These are phyloP conservation scores for Hypomesus transpacificus DNA, from an alignment of 2,113 vertebrate genomes.

Conservation along the genomic window DNA sequence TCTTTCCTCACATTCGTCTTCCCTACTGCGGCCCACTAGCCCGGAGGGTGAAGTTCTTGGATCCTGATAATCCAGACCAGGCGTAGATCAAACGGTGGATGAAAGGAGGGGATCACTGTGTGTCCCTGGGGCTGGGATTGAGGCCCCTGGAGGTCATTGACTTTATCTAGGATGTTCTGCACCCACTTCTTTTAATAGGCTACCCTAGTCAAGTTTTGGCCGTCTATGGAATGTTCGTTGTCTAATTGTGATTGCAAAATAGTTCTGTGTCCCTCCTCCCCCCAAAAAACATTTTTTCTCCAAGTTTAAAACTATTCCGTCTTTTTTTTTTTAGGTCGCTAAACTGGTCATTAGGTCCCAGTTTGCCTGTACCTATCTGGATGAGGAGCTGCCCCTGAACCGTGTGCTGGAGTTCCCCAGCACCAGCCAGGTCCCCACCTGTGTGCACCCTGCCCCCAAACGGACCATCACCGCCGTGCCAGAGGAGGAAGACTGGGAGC, in stretches of 20 bases:
- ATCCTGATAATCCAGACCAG: constrained; percentile 64
- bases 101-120: constrained; percentile 48
- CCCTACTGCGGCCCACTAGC: constrained; percentile 46
- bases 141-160: constrained; percentile 34
- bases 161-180: constrained; percentile 18
- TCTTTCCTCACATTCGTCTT: constrained; percentile 40
- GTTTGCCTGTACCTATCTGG: constrained; percentile 91
- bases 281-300: background rate
- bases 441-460: constrained; percentile 61
- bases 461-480: constrained; percentile 6
- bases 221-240: background rate
- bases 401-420: constrained; percentile 67
- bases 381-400: constrained; percentile 65
- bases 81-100: constrained; percentile 60
- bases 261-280: no score
- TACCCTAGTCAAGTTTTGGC: background rate
- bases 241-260: constrained; percentile 1
- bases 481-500: constrained; percentile 15
- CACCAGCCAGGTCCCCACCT: constrained; percentile 60
- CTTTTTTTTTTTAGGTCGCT: constrained; percentile 65
- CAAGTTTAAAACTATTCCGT: background rate
- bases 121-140: constrained; percentile 40
- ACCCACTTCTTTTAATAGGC: constrained; percentile 32
- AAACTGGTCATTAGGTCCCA: constrained; percentile 83
- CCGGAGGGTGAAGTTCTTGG: constrained; percentile 58